Conservation (phyloP, 2,113 vertebrate genomes). For the Gobius niger region DNA sequence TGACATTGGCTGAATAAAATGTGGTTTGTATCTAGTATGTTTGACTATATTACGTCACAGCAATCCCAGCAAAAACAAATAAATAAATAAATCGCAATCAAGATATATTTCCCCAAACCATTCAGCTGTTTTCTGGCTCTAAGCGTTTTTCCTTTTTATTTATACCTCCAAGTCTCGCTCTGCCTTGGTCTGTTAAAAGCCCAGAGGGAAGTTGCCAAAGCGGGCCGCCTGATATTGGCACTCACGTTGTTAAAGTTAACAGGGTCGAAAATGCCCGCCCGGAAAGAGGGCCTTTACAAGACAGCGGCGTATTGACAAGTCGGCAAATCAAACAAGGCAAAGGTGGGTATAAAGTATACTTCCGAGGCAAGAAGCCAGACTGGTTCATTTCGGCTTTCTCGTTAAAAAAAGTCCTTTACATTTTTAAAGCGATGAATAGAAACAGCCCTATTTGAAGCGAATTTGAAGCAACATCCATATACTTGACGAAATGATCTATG, state of each 20-base stretch:
- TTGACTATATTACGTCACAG: neutral
- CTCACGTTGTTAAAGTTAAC: constrained; percentile 44
- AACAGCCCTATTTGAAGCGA: too few relatives aligned
- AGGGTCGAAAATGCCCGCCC: constrained; percentile 42
- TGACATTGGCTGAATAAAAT: too few relatives aligned
- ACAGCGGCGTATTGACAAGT: constrained; percentile 26
- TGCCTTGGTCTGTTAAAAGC: constrained; percentile 16
- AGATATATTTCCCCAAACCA: too few relatives aligned
- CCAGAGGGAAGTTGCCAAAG: constrained; percentile 28
- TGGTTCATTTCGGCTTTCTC: too few relatives aligned
- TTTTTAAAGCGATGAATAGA: too few relatives aligned
- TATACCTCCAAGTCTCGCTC: constrained; percentile 22
- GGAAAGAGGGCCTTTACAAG: constrained; percentile 43
- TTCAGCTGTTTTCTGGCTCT: neutral
- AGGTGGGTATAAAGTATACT: constrained; percentile 20
- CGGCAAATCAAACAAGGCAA: constrained; percentile 47
- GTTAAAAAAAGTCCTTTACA: too few relatives aligned
- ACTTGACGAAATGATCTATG: too few relatives aligned
- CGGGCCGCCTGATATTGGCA: constrained; percentile 34
- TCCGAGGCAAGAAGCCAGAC: too few relatives aligned
- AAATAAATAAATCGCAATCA: constrained; percentile 1
- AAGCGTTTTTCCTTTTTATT: constrained; percentile 26
- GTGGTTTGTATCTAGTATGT: too few relatives aligned
- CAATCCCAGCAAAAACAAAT: neutral
- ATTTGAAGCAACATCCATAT: too few relatives aligned